These are phyloP conservation scores for Paralinhomoeus sp. DNA, from an alignment of 2,888 invertebrate genomes.

Conservation along the genomic window DNA sequence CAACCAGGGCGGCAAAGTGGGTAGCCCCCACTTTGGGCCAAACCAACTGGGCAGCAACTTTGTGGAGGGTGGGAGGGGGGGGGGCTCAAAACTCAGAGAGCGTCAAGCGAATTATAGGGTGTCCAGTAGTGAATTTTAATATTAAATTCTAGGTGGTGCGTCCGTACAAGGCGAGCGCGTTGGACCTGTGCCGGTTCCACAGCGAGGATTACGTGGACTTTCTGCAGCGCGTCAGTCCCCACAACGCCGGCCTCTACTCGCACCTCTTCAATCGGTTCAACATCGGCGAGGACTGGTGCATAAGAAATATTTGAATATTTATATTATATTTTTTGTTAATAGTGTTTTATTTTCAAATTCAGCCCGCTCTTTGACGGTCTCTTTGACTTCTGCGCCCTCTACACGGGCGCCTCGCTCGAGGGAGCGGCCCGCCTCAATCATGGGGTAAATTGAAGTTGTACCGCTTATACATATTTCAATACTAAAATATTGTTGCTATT, in stretches of 20 bases:
- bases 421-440: conserved; percentile 88
- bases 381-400: conserved; percentile 89
- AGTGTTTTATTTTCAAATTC: no score
- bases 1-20: no score
- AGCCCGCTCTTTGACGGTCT: conserved; percentile 55
- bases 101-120: no score
- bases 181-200: conserved; percentile 93
- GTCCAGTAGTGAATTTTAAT: no score
- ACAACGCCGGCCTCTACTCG: conserved; percentile 72
- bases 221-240: conserved; percentile 74
- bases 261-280: conserved; percentile 81
- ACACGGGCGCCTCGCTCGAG: conserved; percentile 88
- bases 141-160: conserved; percentile 51
- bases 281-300: conserved; percentile 75
- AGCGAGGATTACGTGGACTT: conserved; percentile 95
- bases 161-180: conserved; percentile 73
- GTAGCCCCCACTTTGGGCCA: no score
- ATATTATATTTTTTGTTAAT: neutral
- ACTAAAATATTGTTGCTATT: no score
- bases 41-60: no score
- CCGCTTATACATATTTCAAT: no score
- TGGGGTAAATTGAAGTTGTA: conserved; percentile 34
- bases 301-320: neutral
- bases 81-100: no score
- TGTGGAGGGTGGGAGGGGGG: no score